A percentile compares a stretch with the other conserved stretches of the same genome.
phyloP scores from a whole-genome alignment of 2,113 vertebrate genomes.

The Blennius ocellaris region DNA sequence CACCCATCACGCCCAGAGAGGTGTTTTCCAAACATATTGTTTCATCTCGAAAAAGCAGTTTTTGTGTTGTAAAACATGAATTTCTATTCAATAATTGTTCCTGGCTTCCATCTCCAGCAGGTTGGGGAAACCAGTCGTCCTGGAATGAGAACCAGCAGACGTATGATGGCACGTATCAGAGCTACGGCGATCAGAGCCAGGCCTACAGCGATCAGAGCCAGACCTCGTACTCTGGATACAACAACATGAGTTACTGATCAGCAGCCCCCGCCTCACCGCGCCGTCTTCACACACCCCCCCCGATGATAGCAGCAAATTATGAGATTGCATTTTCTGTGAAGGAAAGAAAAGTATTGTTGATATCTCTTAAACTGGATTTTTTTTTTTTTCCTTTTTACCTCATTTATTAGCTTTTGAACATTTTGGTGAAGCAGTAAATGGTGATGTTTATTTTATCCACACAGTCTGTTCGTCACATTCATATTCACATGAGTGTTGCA shows the following conservation, averaged over 20 bases:
- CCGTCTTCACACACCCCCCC: conserved; percentile 1
- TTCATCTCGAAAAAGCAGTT: too few relatives aligned
- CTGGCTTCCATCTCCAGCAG: conserved; percentile 42
- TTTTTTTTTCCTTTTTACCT: conserved; percentile 13
- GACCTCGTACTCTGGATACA: conserved; percentile 61
- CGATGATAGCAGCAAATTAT: background rate
- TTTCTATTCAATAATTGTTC: background rate
- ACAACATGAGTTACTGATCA: conserved; percentile 57
- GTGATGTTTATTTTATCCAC: conserved; percentile 17
- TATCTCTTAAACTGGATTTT: conserved; percentile 38
- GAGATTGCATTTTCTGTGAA: conserved; percentile 11
- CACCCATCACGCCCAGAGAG: too few relatives aligned
- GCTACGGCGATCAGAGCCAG: conserved; percentile 58
- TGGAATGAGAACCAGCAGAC: conserved; percentile 62
- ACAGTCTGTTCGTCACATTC: background rate
- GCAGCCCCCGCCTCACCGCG: conserved; percentile 3
- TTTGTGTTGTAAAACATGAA: too few relatives aligned
- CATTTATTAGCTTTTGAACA: background rate
- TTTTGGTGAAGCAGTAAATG: background rate
- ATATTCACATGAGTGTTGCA: conserved; percentile 30
- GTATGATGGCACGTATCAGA: conserved; percentile 50
- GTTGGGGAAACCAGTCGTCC: conserved; percentile 66
- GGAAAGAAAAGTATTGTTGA: conserved; percentile 7
- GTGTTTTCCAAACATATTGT: too few relatives aligned
- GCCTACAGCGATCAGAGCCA: conserved; percentile 57